Percentiles rank a stretch among this genome's conserved stretches.
Evolutionary conservation across 1,140 invertebrate species (phyloP).

Genomic region (Trichogramma pretiosum): DNA sequence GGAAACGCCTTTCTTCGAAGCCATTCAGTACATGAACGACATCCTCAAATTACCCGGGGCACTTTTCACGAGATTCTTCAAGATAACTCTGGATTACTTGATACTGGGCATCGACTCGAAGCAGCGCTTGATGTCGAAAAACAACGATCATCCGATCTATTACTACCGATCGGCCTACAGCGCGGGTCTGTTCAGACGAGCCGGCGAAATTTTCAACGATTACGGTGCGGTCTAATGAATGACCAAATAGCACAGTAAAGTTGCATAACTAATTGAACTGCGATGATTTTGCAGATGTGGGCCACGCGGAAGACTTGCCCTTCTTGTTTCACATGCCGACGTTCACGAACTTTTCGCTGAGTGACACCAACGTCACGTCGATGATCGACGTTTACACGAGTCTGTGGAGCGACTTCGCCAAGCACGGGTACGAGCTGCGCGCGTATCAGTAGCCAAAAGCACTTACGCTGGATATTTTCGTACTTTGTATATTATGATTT

Average conservation of each 20-base stretch:
- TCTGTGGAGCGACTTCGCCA: background rate
- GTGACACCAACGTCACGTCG: background rate
- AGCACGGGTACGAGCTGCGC: background rate
- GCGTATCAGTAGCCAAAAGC: background rate
- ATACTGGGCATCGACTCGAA: background rate
- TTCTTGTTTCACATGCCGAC: background rate
- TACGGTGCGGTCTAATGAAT: background rate
- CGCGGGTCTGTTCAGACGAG: background rate
- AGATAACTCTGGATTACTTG: background rate
- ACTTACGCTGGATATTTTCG: background rate
- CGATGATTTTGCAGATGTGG: background rate
- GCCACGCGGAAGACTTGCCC: background rate
- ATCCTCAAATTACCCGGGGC: too few species aligned
- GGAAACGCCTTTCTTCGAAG: too few species aligned
- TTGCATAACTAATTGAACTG: background rate
- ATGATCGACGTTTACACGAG: background rate
- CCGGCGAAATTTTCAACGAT: background rate
- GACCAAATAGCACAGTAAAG: background rate
- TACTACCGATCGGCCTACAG: background rate
- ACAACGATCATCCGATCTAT: background rate
- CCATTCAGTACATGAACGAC: too few species aligned
- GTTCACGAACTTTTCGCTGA: background rate
- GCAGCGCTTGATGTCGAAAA: background rate
- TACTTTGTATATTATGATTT: background rate
- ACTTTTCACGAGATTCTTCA: too few species aligned